Percentiles rank a stretch among this genome's conserved stretches.
These are phyloP conservation scores for Cebus imitator DNA, from an alignment of 2,113 vertebrate species.

Conservation along the genomic window DNA sequence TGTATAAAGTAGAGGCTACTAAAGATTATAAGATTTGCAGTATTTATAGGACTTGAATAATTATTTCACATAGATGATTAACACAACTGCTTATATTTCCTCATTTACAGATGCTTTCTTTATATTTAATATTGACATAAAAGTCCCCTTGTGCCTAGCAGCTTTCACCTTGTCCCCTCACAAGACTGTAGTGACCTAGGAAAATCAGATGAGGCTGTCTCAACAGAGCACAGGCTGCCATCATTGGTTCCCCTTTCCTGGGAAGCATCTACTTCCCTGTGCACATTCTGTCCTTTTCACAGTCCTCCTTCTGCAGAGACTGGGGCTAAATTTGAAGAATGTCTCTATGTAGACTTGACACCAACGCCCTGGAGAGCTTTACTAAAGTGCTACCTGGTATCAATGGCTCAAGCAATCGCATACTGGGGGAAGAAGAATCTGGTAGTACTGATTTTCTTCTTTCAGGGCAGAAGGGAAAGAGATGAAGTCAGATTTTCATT, in stretches of 20 bases:
- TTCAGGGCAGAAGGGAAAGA: slow-evolving; percentile 15
- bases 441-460: background rate
- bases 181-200: background rate
- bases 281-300: background rate
- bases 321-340: background rate
- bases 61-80: background rate
- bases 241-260: background rate
- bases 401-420: background rate
- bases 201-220: background rate
- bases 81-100: background rate
- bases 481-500: background rate
- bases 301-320: background rate
- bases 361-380: background rate
- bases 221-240: too few species aligned
- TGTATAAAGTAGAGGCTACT: background rate
- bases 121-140: background rate
- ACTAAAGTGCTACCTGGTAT: background rate
- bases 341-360: background rate
- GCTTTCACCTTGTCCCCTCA: background rate
- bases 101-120: background rate
- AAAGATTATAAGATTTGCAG: background rate
- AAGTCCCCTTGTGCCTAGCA: background rate
- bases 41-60: background rate
- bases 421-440: background rate
- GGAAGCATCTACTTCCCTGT: background rate